A percentile compares a stretch with the other conserved stretches of the same genome.
These are phyloP conservation scores for Pelecanoides urinatrix DNA, from an alignment of 2,113 vertebrate species.

Conservation along the genomic window DNA sequence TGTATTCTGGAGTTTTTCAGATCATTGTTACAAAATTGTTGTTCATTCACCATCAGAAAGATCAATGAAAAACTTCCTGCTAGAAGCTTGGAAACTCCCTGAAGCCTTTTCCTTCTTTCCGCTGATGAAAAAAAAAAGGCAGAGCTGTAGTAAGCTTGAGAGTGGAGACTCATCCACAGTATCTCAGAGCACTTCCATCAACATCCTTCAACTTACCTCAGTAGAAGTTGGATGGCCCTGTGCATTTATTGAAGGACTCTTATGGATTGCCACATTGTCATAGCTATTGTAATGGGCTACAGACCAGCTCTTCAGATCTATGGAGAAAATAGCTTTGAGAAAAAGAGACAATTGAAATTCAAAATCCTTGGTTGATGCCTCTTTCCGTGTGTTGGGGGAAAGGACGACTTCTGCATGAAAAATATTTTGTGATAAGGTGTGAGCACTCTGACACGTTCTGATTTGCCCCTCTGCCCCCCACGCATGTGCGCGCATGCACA, in stretches of 20 bases:
- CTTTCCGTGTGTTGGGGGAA: neutral
- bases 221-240: neutral
- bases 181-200: neutral
- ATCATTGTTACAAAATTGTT: neutral
- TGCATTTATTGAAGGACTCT: neutral
- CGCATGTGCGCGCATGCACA: accelerated
- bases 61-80: neutral
- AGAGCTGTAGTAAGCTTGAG: neutral
- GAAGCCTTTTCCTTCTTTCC: neutral
- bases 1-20: neutral
- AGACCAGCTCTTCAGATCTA: neutral
- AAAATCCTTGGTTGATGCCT: neutral
- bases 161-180: neutral
- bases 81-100: neutral
- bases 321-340: neutral
- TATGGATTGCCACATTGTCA: neutral
- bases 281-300: neutral
- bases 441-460: neutral
- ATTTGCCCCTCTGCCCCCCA: neutral
- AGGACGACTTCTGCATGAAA: neutral
- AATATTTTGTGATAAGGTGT: neutral
- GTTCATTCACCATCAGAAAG: neutral
- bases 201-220: neutral
- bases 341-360: neutral
- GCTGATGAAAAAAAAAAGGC: neutral